Conservation (phyloP, 1,140 invertebrate species). For the Drusus annulatus region DNA sequence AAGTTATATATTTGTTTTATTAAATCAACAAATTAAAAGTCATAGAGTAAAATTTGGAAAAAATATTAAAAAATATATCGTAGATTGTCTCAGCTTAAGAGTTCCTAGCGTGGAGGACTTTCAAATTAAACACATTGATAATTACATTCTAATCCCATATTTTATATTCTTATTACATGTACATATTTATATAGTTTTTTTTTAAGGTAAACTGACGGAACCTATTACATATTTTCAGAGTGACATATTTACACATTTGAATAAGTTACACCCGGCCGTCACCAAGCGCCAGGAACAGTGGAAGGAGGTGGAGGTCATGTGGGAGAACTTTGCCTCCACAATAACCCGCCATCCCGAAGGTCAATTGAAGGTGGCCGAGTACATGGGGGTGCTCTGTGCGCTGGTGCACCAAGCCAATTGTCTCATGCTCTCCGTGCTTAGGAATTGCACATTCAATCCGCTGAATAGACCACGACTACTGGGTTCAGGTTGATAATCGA, state of each 20-base stretch:
- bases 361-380: conserved; percentile 49
- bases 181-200: too few species aligned
- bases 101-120: too few species aligned
- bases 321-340: conserved; percentile 43
- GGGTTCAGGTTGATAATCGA: conserved; percentile 43
- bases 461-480: conserved; percentile 45
- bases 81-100: too few species aligned
- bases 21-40: too few species aligned
- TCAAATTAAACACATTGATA: too few species aligned
- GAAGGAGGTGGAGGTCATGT: conserved; percentile 51
- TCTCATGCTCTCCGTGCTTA: conserved; percentile 46
- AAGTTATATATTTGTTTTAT: too few species aligned
- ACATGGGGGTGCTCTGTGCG: conserved; percentile 49
- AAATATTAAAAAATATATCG: too few species aligned
- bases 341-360: conserved; percentile 54
- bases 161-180: too few species aligned
- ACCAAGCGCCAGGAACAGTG: conserved; percentile 54
- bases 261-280: conserved; percentile 54
- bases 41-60: too few species aligned
- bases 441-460: conserved; percentile 54
- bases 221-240: conserved; percentile 48
- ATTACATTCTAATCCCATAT: too few species aligned
- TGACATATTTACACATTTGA: conserved; percentile 49
- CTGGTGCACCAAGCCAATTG: conserved; percentile 50
- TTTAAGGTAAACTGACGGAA: too few species aligned